Evolutionary conservation across 2,113 vertebrate genomes (phyloP).

Genomic region (Parus major): DNA sequence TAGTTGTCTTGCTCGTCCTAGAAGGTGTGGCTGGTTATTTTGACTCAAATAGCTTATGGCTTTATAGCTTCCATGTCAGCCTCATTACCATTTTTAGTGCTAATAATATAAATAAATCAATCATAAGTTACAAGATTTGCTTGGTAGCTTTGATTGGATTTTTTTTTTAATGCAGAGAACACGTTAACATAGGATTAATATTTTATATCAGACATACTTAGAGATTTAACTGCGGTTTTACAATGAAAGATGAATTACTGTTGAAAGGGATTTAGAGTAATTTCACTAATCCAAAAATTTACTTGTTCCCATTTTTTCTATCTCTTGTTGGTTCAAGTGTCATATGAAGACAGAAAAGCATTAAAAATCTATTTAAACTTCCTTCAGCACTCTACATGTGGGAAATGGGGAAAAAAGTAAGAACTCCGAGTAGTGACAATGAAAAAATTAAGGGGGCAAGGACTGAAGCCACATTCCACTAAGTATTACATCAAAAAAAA

Average conservation of each 20-base stretch:
- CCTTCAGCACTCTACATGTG: neutral
- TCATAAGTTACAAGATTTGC: neutral
- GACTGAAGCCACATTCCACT: neutral
- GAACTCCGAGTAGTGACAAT: neutral
- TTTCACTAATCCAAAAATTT: slow-evolving; percentile 16
- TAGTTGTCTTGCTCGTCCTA: neutral
- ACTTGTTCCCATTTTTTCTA: neutral
- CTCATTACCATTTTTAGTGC: neutral
- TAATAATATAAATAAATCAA: neutral
- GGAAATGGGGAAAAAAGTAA: neutral
- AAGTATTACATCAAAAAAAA: neutral
- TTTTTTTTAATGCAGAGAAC: neutral
- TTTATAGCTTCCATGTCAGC: neutral
- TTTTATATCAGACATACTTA: neutral
- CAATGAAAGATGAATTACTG: slow-evolving; percentile 4
- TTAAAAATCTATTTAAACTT: neutral
- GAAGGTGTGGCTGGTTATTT: neutral
- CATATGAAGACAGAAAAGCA: neutral
- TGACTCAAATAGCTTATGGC: neutral
- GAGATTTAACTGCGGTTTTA: neutral
- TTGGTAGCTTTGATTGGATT: neutral
- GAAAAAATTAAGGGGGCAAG: neutral
- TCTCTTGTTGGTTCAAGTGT: neutral
- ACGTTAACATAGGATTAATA: slow-evolving; percentile 20
- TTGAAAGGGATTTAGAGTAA: neutral